A percentile compares a stretch with the other conserved stretches of the same genome.
Conservation (phyloP, 2,113 vertebrate genomes). For the Indicator maculatus region DNA sequence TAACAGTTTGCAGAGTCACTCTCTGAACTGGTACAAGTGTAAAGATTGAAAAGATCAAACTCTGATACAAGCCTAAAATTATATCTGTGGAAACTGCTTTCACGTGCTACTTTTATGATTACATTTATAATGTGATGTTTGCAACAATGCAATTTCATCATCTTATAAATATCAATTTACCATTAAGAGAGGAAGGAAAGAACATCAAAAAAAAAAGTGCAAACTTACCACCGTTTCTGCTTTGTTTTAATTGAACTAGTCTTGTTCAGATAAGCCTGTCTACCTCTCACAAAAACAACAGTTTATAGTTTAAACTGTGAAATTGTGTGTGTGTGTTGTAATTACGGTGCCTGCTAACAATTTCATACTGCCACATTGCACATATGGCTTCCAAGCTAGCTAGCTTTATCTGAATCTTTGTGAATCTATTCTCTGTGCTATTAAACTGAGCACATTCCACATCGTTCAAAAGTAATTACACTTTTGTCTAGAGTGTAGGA, state of each 20-base stretch:
- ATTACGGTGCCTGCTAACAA: conserved; percentile 73
- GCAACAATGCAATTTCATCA: conserved; percentile 68
- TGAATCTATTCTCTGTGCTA: conserved; percentile 77
- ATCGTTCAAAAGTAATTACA: conserved; percentile 81
- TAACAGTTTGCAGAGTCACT: background rate
- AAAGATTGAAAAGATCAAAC: conserved; percentile 36
- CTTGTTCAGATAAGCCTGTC: conserved; percentile 68
- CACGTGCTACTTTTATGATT: conserved; percentile 47
- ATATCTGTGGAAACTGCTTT: conserved; percentile 55
- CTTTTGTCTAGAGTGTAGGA: conserved; percentile 79
- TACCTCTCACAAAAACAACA: conserved; percentile 71
- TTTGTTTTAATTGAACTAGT: conserved; percentile 66
- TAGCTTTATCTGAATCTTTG: conserved; percentile 78
- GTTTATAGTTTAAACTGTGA: conserved; percentile 74
- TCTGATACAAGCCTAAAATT: conserved; percentile 47
- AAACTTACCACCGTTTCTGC: conserved; percentile 50
- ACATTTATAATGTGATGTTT: conserved; percentile 59
- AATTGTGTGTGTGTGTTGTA: conserved; percentile 48
- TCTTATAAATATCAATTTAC: conserved; percentile 78
- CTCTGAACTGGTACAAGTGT: conserved; percentile 33
- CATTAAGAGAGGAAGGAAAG: conserved; percentile 45
- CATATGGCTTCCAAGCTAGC: conserved; percentile 77
- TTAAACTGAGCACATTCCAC: conserved; percentile 77
- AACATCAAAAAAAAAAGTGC: conserved; percentile 12
- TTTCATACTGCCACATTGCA: conserved; percentile 72